These are phyloP conservation scores for Phaethornis superciliosus DNA, from an alignment of 2,113 vertebrate species.

Conservation along the genomic window DNA sequence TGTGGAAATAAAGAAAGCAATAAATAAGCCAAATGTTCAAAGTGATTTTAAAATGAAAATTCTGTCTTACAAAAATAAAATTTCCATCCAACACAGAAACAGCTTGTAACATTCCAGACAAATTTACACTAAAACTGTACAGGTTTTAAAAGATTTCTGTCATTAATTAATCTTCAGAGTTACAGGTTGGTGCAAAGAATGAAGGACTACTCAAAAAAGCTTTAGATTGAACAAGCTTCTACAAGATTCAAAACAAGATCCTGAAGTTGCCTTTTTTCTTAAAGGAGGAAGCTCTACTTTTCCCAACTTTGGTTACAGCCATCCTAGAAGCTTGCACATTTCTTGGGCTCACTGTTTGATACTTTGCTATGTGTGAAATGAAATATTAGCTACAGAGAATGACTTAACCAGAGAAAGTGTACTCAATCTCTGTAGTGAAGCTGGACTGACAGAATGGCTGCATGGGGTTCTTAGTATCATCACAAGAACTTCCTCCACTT, in stretches of 20 bases:
- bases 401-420: background rate
- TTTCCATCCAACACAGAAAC: slow-evolving; percentile 62
- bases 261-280: background rate
- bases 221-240: background rate
- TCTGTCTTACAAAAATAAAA: slow-evolving; percentile 74
- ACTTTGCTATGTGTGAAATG: background rate
- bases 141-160: background rate
- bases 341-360: background rate
- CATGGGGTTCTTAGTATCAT: background rate
- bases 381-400: background rate
- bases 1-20: slow-evolving; percentile 83
- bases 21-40: slow-evolving; percentile 83
- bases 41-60: slow-evolving; percentile 76
- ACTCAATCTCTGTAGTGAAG: background rate
- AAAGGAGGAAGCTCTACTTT: background rate
- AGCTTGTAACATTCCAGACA: background rate
- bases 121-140: background rate
- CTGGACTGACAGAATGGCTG: background rate
- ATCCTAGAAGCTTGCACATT: background rate
- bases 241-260: background rate
- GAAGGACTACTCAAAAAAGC: background rate
- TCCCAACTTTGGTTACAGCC: background rate
- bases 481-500: background rate
- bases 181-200: background rate
- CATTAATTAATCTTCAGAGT: background rate